These are phyloP conservation scores for Blera fallax DNA, from an alignment of 2,888 invertebrate species.

Conservation along the genomic window DNA sequence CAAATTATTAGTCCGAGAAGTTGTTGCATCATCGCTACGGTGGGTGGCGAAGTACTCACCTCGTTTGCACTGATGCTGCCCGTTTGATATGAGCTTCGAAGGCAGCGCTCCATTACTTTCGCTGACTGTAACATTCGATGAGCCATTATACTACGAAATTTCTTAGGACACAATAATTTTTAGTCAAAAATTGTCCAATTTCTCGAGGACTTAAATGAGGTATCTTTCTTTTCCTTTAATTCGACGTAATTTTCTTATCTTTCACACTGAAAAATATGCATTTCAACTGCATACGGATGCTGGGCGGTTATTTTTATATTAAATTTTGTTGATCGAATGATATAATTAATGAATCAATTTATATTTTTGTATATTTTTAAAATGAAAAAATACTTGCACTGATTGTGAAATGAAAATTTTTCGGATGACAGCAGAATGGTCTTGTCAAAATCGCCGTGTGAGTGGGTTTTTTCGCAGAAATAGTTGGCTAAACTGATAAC, in stretches of 20 bases:
- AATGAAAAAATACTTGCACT: conserved; percentile 55
- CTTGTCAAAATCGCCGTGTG: conserved; percentile 39
- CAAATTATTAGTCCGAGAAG: not conserved
- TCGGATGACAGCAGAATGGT: conserved; percentile 45
- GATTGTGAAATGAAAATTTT: conserved; percentile 66
- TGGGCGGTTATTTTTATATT: not conserved
- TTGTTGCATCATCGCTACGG: conserved; percentile 71
- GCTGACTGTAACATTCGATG: conserved; percentile 85
- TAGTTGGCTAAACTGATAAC: conserved; percentile 9
- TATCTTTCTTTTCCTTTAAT: not conserved
- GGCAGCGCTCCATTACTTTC: conserved; percentile 83
- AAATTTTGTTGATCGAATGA: conserved; percentile 6
- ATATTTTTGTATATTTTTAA: conserved; percentile 37
- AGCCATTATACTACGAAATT: conserved; percentile 83
- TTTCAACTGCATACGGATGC: conserved; percentile 27
- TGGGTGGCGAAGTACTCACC: conserved; percentile 76
- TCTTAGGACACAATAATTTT: not conserved
- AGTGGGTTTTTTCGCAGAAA: not conserved
- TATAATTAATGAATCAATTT: conserved; percentile 50
- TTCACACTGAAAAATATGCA: conserved; percentile 32
- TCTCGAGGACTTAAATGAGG: not conserved
- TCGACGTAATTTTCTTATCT: conserved; percentile 24
- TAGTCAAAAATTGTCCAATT: conserved; percentile 15
- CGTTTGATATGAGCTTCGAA: conserved; percentile 79
- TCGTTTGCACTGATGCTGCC: conserved; percentile 80